Evolutionary conservation across 2,797 vertebrate genomes (phyloP), one percentile per base, ranked within the genome.

Genomic region (Amazona ochrocephala): DNA sequence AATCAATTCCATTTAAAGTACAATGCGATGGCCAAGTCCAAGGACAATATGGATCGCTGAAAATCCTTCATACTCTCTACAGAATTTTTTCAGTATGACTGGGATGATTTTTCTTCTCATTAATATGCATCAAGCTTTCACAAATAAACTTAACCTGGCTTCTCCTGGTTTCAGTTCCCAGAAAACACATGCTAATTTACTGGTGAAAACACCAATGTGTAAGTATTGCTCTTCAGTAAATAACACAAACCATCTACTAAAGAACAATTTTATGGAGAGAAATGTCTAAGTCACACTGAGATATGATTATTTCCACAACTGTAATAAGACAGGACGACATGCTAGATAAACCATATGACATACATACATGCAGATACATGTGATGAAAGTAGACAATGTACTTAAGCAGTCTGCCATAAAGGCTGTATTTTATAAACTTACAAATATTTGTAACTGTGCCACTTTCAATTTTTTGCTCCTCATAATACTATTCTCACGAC

Each of bases 1-100:
- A 98, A 98, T 98, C 98, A 98, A 98, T 98, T 98, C 97, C 95
- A 97, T 98, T 98, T 98, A 98, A 98, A 97, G 96, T 96, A 96
- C 97, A 97, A 97, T 96, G 96, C 97, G 98, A 97, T 95, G 96
- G 97, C 94, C 97, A 98, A 98, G 97, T 98, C 97, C 98, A 98
- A 98, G 97, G 98, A 97, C 97, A 98, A 96, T 97, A 97, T 94
- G 82, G 97, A 98, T 97, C 37, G 19, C 95, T 93, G 95, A 94
- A 95, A 98, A 97, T 96, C 95, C 87, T 96, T 96, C 93, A 95
- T 84, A 92, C 53, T 58, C 87, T 93, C 96, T 97, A 84, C 58
- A 94, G 68, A 95, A 94, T 97, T 66, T 92, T 86, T 96, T 86
- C 93, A 89, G 86, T 94, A 89, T 17, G 80, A 87, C 92, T 95